Percentiles rank a stretch among this genome's conserved stretches.
Evolutionary conservation across 2,797 vertebrate species (phyloP).

Genomic region (Echeneis naucrates): DNA sequence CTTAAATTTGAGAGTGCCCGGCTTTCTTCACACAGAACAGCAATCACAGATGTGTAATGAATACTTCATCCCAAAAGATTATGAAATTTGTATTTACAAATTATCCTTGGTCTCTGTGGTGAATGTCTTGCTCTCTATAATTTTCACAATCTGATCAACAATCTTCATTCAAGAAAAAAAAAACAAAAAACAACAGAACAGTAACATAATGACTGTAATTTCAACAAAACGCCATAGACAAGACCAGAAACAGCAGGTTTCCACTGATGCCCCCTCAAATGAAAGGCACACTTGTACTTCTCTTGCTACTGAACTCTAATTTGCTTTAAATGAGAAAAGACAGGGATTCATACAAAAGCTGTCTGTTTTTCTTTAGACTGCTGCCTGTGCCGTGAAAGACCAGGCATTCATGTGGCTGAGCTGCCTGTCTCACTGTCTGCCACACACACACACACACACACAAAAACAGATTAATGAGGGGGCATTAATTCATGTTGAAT

Average conservation of each 20-base stretch:
- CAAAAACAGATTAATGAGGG: slow-evolving; percentile 88
- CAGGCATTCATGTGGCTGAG: slow-evolving; percentile 89
- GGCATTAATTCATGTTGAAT: slow-evolving; percentile 92
- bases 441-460: slow-evolving; percentile 52
- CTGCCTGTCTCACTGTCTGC: slow-evolving; percentile 61
- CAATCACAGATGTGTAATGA: slow-evolving; percentile 31
- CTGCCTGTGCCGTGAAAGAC: slow-evolving; percentile 89
- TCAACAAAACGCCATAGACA: slow-evolving; percentile 77
- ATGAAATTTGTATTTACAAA: slow-evolving; percentile 57
- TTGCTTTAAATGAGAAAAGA: slow-evolving; percentile 97
- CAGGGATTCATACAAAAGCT: slow-evolving; percentile 95
- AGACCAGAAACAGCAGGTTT: slow-evolving; percentile 84
- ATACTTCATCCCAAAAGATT: slow-evolving; percentile 35
- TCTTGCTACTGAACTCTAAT: slow-evolving; percentile 91
- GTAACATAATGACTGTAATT: slow-evolving; percentile 78
- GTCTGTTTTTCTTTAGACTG: slow-evolving; percentile 91
- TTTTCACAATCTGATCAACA: slow-evolving; percentile 61
- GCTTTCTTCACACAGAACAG: slow-evolving; percentile 21
- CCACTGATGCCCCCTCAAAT: slow-evolving; percentile 86
- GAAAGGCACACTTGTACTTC: slow-evolving; percentile 86
- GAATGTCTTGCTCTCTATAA: slow-evolving; percentile 48
- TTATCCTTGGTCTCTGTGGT: slow-evolving; percentile 26
- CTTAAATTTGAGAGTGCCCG: slow-evolving; percentile 13
- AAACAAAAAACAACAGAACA: slow-evolving; percentile 69
- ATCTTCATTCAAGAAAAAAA: slow-evolving; percentile 65